These are phyloP conservation scores for Gobiocypris rarus DNA, from an alignment of 2,113 vertebrate species.

Conservation along the genomic window DNA sequence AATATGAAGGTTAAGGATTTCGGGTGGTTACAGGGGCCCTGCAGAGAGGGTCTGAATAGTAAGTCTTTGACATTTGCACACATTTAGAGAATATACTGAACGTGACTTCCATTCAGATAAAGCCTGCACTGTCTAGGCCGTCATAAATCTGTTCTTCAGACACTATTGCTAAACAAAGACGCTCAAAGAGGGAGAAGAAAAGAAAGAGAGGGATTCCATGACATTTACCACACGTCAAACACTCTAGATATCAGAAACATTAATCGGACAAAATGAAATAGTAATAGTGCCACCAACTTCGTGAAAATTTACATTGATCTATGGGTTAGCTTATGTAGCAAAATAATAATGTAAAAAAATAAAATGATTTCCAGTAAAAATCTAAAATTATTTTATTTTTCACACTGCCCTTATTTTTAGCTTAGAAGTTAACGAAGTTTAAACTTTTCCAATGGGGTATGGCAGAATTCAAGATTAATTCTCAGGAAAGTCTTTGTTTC, in stretches of 20 bases:
- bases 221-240: not conserved
- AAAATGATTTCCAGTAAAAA: not conserved
- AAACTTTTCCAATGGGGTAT: not conserved
- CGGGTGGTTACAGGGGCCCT: not conserved
- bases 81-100: conserved; percentile 4
- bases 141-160: conserved; percentile 25
- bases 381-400: too few relatives aligned
- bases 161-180: not conserved
- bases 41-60: not conserved
- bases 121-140: not conserved
- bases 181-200: not conserved
- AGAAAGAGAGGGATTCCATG: conserved; percentile 8
- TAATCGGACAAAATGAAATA: not conserved
- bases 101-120: conserved; percentile 24
- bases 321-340: too few relatives aligned
- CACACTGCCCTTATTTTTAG: too few relatives aligned
- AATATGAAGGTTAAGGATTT: not conserved
- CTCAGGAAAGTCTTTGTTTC: not conserved
- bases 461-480: not conserved
- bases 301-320: too few relatives aligned
- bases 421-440: too few relatives aligned
- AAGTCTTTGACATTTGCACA: not conserved
- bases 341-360: not conserved
- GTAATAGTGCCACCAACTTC: too few relatives aligned
- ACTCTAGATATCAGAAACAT: not conserved